Base-by-base conservation (phyloP, 1,140 invertebrate species). In the Forficula auricularia region DNA sequence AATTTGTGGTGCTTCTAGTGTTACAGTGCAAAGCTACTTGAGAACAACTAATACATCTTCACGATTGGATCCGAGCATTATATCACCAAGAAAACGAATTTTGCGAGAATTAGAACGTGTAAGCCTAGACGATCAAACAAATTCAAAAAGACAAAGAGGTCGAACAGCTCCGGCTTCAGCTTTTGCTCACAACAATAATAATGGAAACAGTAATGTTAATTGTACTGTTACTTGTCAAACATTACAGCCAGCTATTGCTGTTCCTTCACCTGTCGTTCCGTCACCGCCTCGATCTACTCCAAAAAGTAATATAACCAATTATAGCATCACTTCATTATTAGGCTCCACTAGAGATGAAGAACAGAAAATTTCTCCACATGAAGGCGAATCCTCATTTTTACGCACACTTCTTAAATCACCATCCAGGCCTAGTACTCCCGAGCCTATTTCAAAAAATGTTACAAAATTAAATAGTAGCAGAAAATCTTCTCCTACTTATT, bases 271-370 rank as follows among this genome's bases (percentile, higher is more conserved):
- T 10, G 22, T 27, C 10, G 36, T 42, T 15, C 32, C 30, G 32
- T 22, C 31, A 12, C 42, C 43, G 9, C 37, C 39, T 10, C 42
- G 19, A 16, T 36, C 48, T 43, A 31, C 16, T 19, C 22, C 35
- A 31, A 43, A 49, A 38, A 38, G 40, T 19, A 20, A 15, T 36
- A 56, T 72, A 33, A 76, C 75, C 53, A 79, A 73, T 48, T 80
- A 80, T 59, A 82, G 79, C 62, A 82, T 82, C 58, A 78, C 77
- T 47, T 81, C 79, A 47, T 62, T 82, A 52, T 60, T 82, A 43
- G 76, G 75, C 32, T 12, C 44, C 46, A 30, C 46, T 48, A 13
- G 32, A 14, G 36, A 45, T 9, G 66, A 69, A 27, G 43, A 38
- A 3, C 6, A 13, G 19, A 14, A 18, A 15, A 3, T 19, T 13